These are phyloP conservation scores for Folsomia manolachei DNA, from an alignment of 2,888 invertebrate genomes.

Conservation along the genomic window DNA sequence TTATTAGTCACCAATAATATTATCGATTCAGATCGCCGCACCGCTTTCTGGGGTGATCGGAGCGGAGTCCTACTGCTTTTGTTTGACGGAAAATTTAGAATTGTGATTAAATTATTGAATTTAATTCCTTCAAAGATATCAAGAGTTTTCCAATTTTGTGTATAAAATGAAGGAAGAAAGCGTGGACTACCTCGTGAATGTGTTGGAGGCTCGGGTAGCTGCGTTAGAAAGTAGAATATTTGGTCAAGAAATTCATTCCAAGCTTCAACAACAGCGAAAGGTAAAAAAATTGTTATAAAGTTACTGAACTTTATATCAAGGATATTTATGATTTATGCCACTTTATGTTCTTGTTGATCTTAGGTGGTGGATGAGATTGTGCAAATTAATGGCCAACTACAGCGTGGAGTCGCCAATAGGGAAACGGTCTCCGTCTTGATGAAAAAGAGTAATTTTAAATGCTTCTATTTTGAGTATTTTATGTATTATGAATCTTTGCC, in stretches of 20 bases:
- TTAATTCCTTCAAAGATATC: too few species aligned
- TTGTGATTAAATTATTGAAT: too few species aligned
- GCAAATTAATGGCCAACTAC: constrained; percentile 49
- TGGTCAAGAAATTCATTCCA: constrained; percentile 46
- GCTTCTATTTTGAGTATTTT: not conserved
- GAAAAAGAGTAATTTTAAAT: constrained; percentile 42
- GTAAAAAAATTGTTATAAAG: constrained; percentile 19
- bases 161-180: constrained; percentile 32
- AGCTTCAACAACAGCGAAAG: constrained; percentile 47
- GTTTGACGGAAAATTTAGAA: too few species aligned
- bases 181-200: constrained; percentile 26
- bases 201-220: constrained; percentile 44
- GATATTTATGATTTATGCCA: not conserved
- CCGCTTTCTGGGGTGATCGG: too few species aligned
- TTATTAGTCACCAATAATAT: too few species aligned
- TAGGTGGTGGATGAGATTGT: constrained; percentile 47
- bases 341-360: not conserved
- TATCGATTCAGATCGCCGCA: too few species aligned
- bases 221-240: constrained; percentile 43
- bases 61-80: not conserved
- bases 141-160: too few species aligned
- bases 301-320: not conserved
- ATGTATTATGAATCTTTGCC: not conserved
- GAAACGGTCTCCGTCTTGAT: constrained; percentile 42
- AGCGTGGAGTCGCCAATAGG: constrained; percentile 45